Evolutionary conservation across 2,888 invertebrate genomes (phyloP), one percentile per base, ranked within the genome.

Genomic region (Latrodectus hesperus): DNA sequence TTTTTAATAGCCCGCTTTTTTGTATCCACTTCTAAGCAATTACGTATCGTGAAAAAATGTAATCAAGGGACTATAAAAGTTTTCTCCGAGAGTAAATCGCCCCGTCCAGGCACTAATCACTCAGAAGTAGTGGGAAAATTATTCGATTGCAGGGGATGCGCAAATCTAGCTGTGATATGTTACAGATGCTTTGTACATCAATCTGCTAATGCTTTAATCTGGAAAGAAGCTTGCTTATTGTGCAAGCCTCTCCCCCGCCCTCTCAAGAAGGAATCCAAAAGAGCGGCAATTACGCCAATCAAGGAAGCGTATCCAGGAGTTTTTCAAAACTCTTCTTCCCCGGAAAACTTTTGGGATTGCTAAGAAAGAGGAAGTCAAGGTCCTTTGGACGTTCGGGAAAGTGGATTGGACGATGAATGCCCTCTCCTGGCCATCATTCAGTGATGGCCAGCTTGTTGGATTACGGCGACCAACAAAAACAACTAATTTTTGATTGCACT

Each of bases 151-250:
- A 71, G 38, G 71, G 64, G 68, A 22, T 60, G 55, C 26, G 55
- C 60, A 49, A 70, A 70, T 55, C 68, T 60, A 38, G 55, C 65
- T 68, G 79, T 83, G 83, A 88, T 80, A 82, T 74, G 83, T 82
- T 83, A 72, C 83, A 88, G 88, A 79, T 73, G 81, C 68, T 71
- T 81, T 22, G 52, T 68, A 67, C 83, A 88, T 88, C 88, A 88
- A 88, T 88, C 83, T 70, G 79, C 88, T 88, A 88, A 88, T 88
- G 88, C 88, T 88, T 83, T 88, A 88, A 88, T 88, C 83, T 83
- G 49, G 81, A 70, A 79, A 88, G 88, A 88, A 83, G 88, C 82
- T 82, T 70, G 74, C 79, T 80, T 85, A 78, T 84, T 84, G 84
- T 84, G 84, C 60, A 52, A n/a, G 84, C n/a, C 53, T 81, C 12